Evolutionary conservation across 2,797 vertebrate genomes (phyloP).

Genomic region (Cryptoprocta ferox): DNA sequence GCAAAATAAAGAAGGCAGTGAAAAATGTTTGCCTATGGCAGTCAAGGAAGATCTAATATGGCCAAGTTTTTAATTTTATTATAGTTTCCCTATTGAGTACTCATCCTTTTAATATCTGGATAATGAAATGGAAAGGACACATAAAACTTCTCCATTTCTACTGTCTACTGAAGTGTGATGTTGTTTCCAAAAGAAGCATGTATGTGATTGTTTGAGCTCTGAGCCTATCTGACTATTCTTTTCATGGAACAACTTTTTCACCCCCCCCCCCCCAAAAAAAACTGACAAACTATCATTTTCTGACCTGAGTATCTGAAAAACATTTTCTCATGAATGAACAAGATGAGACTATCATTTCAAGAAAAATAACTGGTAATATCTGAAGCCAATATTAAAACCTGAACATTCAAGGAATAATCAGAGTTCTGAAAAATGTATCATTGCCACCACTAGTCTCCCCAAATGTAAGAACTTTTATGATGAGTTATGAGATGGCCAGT

Average conservation of each 20-base stretch:
- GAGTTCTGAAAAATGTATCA: background rate
- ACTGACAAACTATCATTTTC: background rate
- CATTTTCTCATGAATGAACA: background rate
- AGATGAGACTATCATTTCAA: background rate
- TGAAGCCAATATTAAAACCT: background rate
- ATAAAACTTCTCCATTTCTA: background rate
- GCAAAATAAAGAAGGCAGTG: background rate
- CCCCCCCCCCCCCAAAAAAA: too few species aligned
- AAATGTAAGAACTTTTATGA: background rate
- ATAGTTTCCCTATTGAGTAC: background rate
- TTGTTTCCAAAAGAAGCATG: background rate
- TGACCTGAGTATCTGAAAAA: background rate
- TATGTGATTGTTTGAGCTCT: background rate
- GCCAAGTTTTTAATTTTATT: background rate
- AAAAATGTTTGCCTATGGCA: background rate
- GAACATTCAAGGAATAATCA: background rate
- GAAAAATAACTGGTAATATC: background rate
- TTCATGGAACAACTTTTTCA: background rate
- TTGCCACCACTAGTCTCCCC: background rate
- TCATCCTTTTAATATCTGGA: background rate
- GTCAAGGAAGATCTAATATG: background rate
- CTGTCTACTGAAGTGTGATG: background rate
- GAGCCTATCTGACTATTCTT: background rate
- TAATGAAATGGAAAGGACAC: background rate
- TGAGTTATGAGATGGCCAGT: background rate